These are phyloP conservation scores for Plecotus auritus DNA, from an alignment of 2,113 vertebrate species.

Conservation along the genomic window DNA sequence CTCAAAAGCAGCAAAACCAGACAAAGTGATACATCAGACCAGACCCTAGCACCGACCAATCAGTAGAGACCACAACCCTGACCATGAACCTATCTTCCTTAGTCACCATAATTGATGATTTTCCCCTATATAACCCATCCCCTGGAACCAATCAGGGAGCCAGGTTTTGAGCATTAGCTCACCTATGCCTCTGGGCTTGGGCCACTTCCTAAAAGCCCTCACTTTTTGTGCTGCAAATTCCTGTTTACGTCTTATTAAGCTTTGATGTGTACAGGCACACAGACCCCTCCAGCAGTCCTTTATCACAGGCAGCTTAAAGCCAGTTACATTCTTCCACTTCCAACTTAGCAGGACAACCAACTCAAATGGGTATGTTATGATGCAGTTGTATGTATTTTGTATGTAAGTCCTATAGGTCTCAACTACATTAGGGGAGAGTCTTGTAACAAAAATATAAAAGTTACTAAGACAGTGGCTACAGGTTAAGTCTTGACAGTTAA, in stretches of 20 bases:
- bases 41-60: not conserved
- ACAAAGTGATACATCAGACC: not conserved
- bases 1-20: not conserved
- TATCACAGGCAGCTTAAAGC: not conserved
- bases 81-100: not conserved
- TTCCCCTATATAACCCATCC: not conserved
- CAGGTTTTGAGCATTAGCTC: not conserved
- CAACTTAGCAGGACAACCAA: not conserved
- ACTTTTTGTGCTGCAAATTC: not conserved
- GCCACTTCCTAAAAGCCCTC: not conserved
- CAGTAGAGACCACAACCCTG: not conserved
- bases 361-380: not conserved
- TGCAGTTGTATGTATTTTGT: not conserved
- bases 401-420: not conserved
- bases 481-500: not conserved
- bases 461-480: not conserved
- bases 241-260: not conserved
- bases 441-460: not conserved
- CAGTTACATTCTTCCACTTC: not conserved
- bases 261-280: not conserved
- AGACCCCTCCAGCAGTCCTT: not conserved
- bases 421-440: not conserved
- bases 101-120: not conserved
- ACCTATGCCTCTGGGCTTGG: not conserved
- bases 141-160: not conserved